phyloP scores from a whole-genome alignment of 2,888 invertebrate species.

The Smittia aterrima region DNA sequence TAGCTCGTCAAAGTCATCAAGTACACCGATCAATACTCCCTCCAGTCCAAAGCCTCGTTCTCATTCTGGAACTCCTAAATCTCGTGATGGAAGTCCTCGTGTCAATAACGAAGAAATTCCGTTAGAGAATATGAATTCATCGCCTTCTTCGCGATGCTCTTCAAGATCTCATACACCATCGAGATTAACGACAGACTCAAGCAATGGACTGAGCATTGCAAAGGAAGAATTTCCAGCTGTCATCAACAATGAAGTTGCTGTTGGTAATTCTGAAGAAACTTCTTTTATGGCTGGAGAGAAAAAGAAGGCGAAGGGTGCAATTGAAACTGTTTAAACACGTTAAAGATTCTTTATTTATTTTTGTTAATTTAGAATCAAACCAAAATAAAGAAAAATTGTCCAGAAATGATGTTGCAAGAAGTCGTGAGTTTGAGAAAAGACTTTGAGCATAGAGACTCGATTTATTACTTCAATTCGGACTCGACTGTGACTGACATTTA shows the following conservation, averaged over 20 bases:
- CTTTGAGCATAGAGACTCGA: neutral
- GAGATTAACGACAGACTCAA: slow-evolving; percentile 48
- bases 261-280: slow-evolving; percentile 67
- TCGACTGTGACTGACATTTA: too few relatives aligned
- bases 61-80: slow-evolving; percentile 54
- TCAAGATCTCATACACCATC: slow-evolving; percentile 56
- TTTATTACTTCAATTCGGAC: too few relatives aligned
- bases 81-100: slow-evolving; percentile 70
- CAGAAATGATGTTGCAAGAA: neutral
- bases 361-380: slow-evolving; percentile 29
- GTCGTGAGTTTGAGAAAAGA: slow-evolving; percentile 20
- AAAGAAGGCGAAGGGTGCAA: slow-evolving; percentile 55
- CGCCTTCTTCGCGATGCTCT: slow-evolving; percentile 49
- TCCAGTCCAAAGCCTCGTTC: slow-evolving; percentile 49
- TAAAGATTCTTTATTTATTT: neutral
- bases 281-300: slow-evolving; percentile 68
- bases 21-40: slow-evolving; percentile 20
- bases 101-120: slow-evolving; percentile 78
- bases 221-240: slow-evolving; percentile 29
- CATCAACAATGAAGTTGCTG: neutral
- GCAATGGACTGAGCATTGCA: slow-evolving; percentile 44
- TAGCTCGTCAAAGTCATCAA: slow-evolving; percentile 8
- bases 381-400: neutral
- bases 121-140: slow-evolving; percentile 67
- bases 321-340: slow-evolving; percentile 56